Evolutionary conservation across 30 jellyfish, hydroid and myxozoan genomes (phyloP), one percentile per base, ranked within the genome.

Genomic region (Chironex yamaguchii): DNA sequence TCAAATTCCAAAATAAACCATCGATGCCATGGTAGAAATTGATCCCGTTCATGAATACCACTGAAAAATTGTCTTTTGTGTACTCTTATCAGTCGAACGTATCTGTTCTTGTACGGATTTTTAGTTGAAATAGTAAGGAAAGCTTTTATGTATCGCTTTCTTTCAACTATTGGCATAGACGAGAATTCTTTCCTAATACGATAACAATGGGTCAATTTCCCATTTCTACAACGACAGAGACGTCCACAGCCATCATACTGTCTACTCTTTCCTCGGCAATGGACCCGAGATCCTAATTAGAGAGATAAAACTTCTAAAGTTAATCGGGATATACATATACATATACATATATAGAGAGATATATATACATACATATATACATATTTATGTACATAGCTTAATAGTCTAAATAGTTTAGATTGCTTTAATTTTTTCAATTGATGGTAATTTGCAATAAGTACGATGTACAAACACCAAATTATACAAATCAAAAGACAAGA

Each of bases 1-100:
- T 88, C 96, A 24, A 88, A 0, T 3, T 52, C 52, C 76, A 67
- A 29, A 12, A 63, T 53, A 50, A 77, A 88, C 98, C 94, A 89
- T 62, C 98, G 72, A 64, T 92, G 98, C 98, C 98, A 92, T 2
- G 97, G 97, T 21, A 92, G 84, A 50, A 92, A 92, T 52, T 92
- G 97, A 34, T 25, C 80, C 1, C 36, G 65, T 26, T 81, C 49
- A 34, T 87, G 96, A 2, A 92, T 82, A 1, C 98, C 91, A 4
- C 62, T 70, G 32, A 29, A 34, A 32, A 92, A 92, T 24, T 74
- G 2, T 53, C 51, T 42, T 26, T 87, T 62, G 52, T 92, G 98
- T 0, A 88, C 63, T 12, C 62, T 66, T 50, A 74, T 50, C 32
- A 79, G 49, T 32, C 58, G 28, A 21, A 28, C 85, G 86, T 71